Evolutionary conservation across 2,888 invertebrate species (phyloP), one percentile per base, ranked within the genome.

Genomic region (Sarcophaga caerulescens): DNA sequence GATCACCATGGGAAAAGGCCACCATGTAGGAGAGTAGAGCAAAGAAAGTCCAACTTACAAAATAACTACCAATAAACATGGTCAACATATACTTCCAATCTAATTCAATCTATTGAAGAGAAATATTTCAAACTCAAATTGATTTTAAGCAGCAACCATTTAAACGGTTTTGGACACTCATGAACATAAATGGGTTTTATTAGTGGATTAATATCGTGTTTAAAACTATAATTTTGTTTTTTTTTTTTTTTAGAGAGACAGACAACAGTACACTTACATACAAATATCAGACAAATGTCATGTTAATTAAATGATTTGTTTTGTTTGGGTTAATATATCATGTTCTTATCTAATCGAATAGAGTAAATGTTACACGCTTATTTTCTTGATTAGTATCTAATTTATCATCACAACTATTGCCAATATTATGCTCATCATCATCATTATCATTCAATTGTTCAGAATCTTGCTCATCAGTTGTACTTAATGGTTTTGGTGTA

Each of bases 41-140:
- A 91, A 98, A 98, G 14, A 95, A 89, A 25, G 96, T 93, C 97
- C 98, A 98, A 91, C 96, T 96, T 14, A 95, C 89, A 88, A 98
- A 95, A 93, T 98, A 99, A 85, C 97, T 97, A 85, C 97, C 94
- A 52, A 97, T 95, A 92, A 99, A 98, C 80, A 98, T 95, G 70
- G 97, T 94, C 76, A 99, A 94, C 71, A 98, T 98, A 96, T 97
- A 98, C 84, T 97, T 95, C 99, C 99, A 99, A 93, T 97, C 96
- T 85, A 94, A 93, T 90, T 95, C 95, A 74, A 95, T 94, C 90
- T 93, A 89, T 25, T 96, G 94, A 91, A 96, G 21, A 96, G 35
- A 81, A 21, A 85, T 57, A 63, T 73, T 63, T 12, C 59, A 77
- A 77, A 94, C 94, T 81, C 19, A 94, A 52, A 71, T 62, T 70